A percentile compares a stretch with the other conserved stretches of the same genome.
phyloP scores from a whole-genome alignment of 2,113 vertebrate species.

The Phocoena sinus region DNA sequence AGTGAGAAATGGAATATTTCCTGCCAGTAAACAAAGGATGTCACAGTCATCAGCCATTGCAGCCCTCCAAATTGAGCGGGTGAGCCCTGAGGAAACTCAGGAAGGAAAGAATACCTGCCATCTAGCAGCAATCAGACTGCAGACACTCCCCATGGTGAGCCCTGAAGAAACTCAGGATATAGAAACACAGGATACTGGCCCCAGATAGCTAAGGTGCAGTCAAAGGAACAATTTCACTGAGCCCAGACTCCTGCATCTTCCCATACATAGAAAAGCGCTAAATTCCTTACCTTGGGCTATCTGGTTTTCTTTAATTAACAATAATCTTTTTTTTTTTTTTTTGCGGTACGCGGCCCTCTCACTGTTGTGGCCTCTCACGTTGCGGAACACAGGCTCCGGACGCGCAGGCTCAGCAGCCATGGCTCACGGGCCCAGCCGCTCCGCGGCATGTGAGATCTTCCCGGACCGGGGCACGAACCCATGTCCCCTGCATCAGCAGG shows the following conservation, averaged over 20 bases:
- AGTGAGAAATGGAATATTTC: not conserved
- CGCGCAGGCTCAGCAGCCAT: no score
- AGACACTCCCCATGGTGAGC: not conserved
- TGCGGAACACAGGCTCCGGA: no score
- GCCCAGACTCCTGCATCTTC: not conserved
- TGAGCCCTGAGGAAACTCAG: not conserved
- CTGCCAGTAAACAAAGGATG: not conserved
- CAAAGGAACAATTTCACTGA: not conserved
- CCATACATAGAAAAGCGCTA: not conserved
- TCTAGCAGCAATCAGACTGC: no score
- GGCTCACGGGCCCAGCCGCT: no score
- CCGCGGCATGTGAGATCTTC: no score
- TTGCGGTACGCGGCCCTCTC: accelerated
- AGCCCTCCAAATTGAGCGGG: no score
- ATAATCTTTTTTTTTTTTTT: not conserved
- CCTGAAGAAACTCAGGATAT: not conserved
- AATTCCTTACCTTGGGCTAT: not conserved
- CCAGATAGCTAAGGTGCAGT: not conserved
- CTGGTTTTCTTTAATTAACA: not conserved
- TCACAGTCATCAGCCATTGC: not conserved
- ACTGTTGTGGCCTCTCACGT: no score
- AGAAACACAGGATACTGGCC: not conserved
- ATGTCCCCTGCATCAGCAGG: no score
- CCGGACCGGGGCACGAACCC: no score
- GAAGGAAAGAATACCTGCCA: not conserved